Conservation (phyloP, 2,888 invertebrate genomes). For the Plagiodera versicolora region DNA sequence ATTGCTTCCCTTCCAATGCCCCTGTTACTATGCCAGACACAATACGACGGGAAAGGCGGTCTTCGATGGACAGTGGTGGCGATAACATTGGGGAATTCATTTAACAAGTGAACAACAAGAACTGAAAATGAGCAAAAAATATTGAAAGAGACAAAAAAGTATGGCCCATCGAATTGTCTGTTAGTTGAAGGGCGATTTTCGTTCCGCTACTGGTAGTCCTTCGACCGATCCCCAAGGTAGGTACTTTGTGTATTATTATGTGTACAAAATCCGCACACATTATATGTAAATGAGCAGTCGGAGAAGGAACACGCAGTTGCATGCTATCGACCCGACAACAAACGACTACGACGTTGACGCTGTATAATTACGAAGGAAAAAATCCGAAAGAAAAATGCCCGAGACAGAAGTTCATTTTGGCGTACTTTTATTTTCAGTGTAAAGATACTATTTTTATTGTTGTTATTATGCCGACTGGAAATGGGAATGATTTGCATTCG, state of each 20-base stretch:
- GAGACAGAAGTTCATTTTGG: slow-evolving; percentile 7
- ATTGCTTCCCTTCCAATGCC: too few species aligned
- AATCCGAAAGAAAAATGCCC: slow-evolving; percentile 9
- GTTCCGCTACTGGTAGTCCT: slow-evolving; percentile 5
- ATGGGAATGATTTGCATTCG: neutral
- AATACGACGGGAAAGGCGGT: too few species aligned
- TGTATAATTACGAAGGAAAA: slow-evolving; percentile 31
- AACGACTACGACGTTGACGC: slow-evolving; percentile 29
- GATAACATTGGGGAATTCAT: too few species aligned
- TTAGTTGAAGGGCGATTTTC: too few species aligned
- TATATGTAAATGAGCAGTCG: slow-evolving; percentile 33
- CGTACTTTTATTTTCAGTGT: slow-evolving; percentile 8
- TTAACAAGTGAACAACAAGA: too few species aligned
- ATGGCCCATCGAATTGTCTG: too few species aligned
- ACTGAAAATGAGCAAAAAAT: too few species aligned
- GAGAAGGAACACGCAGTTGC: slow-evolving; percentile 15
- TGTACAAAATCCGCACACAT: slow-evolving; percentile 30
- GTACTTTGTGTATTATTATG: neutral
- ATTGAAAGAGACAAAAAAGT: too few species aligned
- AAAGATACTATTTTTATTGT: neutral
- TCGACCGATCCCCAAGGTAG: neutral
- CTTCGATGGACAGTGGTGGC: too few species aligned
- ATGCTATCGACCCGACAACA: slow-evolving; percentile 11
- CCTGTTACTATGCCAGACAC: too few species aligned
- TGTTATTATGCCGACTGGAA: slow-evolving; percentile 6